These are phyloP conservation scores for Cinara cedri DNA, from an alignment of 2,888 invertebrate genomes.

Conservation along the genomic window DNA sequence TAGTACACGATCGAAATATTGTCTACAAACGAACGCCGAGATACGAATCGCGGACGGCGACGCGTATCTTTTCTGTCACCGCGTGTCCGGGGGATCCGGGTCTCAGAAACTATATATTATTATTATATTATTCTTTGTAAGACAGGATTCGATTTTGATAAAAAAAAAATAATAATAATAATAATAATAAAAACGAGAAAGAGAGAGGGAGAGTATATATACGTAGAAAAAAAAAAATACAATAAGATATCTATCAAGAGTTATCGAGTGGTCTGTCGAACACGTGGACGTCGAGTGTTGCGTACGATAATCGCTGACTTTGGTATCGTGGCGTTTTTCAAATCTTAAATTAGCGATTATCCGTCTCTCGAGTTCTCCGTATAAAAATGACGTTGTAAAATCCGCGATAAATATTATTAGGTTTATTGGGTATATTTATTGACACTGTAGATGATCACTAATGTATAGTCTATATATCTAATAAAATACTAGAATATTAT, in stretches of 20 bases:
- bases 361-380: constrained; percentile 23
- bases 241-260: constrained; percentile 36
- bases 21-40: too few relatives aligned
- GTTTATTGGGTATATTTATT: not conserved
- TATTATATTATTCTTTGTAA: not conserved
- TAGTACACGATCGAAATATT: too few relatives aligned
- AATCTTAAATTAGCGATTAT: constrained; percentile 31
- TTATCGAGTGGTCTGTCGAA: constrained; percentile 43
- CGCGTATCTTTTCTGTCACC: too few relatives aligned
- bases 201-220: constrained; percentile 7
- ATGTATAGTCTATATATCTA: too few relatives aligned
- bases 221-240: constrained; percentile 6
- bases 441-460: not conserved
- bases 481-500: too few relatives aligned
- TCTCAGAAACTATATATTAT: not conserved
- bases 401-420: not conserved
- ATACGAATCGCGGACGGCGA: too few relatives aligned
- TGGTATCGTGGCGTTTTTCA: constrained; percentile 22
- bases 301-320: constrained; percentile 32
- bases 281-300: constrained; percentile 47
- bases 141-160: constrained; percentile 19
- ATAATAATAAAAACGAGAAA: constrained; percentile 8
- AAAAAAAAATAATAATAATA: not conserved
- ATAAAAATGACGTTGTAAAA: constrained; percentile 12
- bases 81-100: too few relatives aligned